phyloP scores from a whole-genome alignment of 2,797 vertebrate genomes.

The Chaetodon trifasciatus region DNA sequence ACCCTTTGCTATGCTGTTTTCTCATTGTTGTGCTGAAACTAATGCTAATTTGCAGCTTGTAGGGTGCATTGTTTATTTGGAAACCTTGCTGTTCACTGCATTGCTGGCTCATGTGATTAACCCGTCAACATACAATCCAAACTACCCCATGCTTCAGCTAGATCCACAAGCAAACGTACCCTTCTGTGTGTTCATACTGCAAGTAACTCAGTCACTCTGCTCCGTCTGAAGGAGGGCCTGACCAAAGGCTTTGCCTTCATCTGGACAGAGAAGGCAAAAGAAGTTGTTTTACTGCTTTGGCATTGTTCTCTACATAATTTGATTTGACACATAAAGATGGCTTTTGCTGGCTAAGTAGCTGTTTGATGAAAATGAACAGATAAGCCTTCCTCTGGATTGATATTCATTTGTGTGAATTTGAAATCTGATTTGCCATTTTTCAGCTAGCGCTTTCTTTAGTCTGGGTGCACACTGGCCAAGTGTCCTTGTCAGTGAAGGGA shows the following conservation, averaged over 20 bases:
- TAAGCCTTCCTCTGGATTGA: neutral
- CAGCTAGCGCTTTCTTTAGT: neutral
- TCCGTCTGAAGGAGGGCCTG: neutral
- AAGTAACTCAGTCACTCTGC: neutral
- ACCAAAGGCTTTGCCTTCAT: neutral
- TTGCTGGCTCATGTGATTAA: slow-evolving; percentile 13
- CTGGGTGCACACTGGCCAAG: too few relatives aligned
- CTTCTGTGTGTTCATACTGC: slow-evolving; percentile 2
- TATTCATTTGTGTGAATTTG: neutral
- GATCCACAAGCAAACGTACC: neutral
- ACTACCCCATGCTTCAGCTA: neutral
- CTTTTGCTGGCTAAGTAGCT: neutral
- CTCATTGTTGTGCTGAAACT: slow-evolving; percentile 35
- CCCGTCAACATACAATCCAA: slow-evolving; percentile 7
- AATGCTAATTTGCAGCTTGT: slow-evolving; percentile 32
- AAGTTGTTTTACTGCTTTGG: neutral
- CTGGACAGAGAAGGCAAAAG: neutral
- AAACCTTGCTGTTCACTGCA: slow-evolving; percentile 26
- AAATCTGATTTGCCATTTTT: neutral
- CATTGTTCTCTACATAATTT: neutral
- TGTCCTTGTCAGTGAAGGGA: neutral
- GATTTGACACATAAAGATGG: neutral
- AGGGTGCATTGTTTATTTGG: slow-evolving; percentile 18
- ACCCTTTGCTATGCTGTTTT: slow-evolving; percentile 30
- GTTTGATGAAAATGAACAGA: slow-evolving; percentile 1